Percentiles rank a stretch among this genome's conserved stretches.
phyloP scores from a whole-genome alignment of 2,797 vertebrate species.

The Scarus forsteni region DNA sequence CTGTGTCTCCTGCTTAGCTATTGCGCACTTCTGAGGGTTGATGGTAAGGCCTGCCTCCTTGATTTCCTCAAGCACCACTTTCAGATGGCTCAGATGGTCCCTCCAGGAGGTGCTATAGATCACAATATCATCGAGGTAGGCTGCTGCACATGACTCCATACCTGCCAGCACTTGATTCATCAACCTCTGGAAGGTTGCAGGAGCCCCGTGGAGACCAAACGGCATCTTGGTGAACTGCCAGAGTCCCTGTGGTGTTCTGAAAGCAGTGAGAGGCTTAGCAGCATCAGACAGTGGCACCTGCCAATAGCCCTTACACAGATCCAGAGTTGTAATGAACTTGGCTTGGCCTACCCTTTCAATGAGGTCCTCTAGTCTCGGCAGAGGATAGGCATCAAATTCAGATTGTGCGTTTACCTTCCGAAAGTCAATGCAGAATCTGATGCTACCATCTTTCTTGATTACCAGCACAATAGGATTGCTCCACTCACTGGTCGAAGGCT shows the following conservation, averaged over 20 bases:
- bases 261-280: neutral
- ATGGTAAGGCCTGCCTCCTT: too few relatives aligned
- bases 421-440: neutral
- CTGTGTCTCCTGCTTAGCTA: too few relatives aligned
- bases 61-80: neutral
- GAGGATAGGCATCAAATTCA: neutral
- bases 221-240: conserved; percentile 2
- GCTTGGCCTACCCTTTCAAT: neutral
- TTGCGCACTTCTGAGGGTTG: too few relatives aligned
- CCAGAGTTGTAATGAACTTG: neutral
- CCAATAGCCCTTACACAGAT: neutral
- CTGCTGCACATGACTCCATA: too few relatives aligned
- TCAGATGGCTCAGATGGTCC: neutral
- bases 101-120: neutral
- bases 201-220: neutral
- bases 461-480: neutral
- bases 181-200: neutral
- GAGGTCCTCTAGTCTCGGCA: neutral
- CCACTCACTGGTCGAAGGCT: neutral
- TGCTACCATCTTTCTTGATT: neutral
- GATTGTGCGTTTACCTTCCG: neutral
- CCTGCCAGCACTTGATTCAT: neutral
- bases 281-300: neutral
- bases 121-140: neutral
- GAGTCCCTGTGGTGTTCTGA: conserved; percentile 6